Base-by-base conservation (phyloP, 2,113 vertebrate genomes). In the Apeltes quadracus region DNA sequence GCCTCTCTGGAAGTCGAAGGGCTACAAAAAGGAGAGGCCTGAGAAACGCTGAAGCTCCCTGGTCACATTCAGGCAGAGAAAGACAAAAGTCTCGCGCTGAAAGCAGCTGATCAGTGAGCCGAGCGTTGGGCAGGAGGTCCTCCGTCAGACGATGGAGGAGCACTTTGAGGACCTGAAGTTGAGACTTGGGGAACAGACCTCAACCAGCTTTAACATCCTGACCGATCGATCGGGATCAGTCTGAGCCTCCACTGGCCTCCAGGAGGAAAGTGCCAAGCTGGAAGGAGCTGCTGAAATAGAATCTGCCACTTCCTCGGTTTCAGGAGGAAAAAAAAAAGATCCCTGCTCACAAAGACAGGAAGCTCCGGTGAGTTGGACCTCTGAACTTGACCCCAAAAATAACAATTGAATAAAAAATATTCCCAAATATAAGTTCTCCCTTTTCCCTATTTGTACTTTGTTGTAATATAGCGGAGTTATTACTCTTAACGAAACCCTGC, bases 321-420 rank as follows among this genome's bases (percentile, higher is more conserved):
- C 16, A 46, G 25, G 39, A 20, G 10, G 39, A 20, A 20, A 20
- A 20, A 20, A 34, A 5, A 18, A 15, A 38, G 20, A 22, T 22
- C 20, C 57, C 57, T 4, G 39, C 57, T 23, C 36, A 51, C 36
- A 59, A 39, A 59, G 20, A 59, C 55, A 57, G 29, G 55, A 57
- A 6, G 10, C 36, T 39, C 58, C 39, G 38, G 22, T 41, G 58
- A 61, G 38, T 10, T 61, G 38, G 22, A 25, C 38, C 9, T 22
- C 38, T 10, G 0, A 39, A 41, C 18, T 11, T 58, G 56, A 12
- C 32, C 22, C 22, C 7, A 10, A 16, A 41, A 41, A 43, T 41
- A 43, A 27, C 22, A 44, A n/a, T 22, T 25, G 43, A 70, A 50
- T 14, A 13, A 34, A 23, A 44, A 53, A 25, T 7, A 23, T 54